Base-by-base conservation (phyloP, 2,797 vertebrate species). In the Hephaestus fuliginosus region DNA sequence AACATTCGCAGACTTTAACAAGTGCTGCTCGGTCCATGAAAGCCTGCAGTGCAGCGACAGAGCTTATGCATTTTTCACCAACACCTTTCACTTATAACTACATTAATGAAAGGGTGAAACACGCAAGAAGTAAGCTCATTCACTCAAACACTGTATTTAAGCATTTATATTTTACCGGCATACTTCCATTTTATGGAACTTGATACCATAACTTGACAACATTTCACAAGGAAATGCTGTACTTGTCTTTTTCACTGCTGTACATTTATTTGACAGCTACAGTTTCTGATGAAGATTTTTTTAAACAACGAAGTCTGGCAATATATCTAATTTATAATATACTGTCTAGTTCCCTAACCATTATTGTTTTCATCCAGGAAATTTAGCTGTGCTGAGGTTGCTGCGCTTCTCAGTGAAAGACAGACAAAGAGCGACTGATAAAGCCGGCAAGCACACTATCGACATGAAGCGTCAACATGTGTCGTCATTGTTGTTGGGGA, bases 1-100 rank as follows among this genome's bases (percentile, higher is more conserved):
- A 86, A 86, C 79, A 69, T 61, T 82, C 41, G 63, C 39, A 63
- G 60, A 30, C 62, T 83, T 76, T 70, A 48, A 74, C 55, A 51
- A 60, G 28, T 25, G 25, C 52, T 88, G 82, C 78, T 81, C 78
- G 69, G 44, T 77, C 15, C 46, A 28, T 75, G 61, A 74, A 66
- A 71, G 4, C 63, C 57, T 62, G 28, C 60, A 75, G 64, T 74
- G 22, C 0, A 43, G 52, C 49, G 57, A 5, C 39, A 55, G 41
- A 61, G 44, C 30, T 69, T 48, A 68, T 48, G 22, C 5, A 68
- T 51, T 11, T 66, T 74, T 78, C 43, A 70, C 30, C 58, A 75
- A 56, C 33, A 80, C 55, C 39, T 75, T 74, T 78, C 46, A 75
- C 65, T 70, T 71, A 44, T 13, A 62, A 69, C 2, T 30, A 52